phyloP scores from a whole-genome alignment of 2,113 vertebrate species.

The Dasyprocta punctata region DNA sequence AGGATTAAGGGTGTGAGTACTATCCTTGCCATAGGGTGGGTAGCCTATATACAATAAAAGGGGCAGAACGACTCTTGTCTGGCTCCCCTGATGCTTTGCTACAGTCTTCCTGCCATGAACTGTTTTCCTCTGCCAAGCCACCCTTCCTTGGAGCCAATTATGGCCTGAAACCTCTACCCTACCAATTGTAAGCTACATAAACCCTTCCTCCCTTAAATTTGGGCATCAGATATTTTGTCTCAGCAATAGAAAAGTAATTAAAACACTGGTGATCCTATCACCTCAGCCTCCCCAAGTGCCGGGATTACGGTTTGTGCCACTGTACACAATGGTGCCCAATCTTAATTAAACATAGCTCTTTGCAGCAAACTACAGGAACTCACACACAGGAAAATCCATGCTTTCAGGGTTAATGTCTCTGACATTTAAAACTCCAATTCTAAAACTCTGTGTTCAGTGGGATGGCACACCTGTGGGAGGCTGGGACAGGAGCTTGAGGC shows the following conservation, averaged over 20 bases:
- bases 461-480: not conserved
- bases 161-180: not conserved
- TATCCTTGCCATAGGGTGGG: not conserved
- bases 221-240: not conserved
- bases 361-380: not conserved
- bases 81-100: not conserved
- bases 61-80: not conserved
- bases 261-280: not conserved
- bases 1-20: not conserved
- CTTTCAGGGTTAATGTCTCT: not conserved
- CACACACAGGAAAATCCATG: not conserved
- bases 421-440: not conserved
- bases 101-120: not conserved
- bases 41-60: not conserved
- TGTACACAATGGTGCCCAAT: not conserved
- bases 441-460: not conserved
- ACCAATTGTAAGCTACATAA: not conserved
- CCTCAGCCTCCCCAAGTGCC: not conserved
- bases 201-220: not conserved
- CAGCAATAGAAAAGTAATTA: not conserved
- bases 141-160: not conserved
- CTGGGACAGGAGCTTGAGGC: not conserved
- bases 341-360: not conserved
- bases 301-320: not conserved
- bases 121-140: not conserved